Evolutionary conservation across 2,888 invertebrate species (phyloP).

Genomic region (Therioaphis trifolii): DNA sequence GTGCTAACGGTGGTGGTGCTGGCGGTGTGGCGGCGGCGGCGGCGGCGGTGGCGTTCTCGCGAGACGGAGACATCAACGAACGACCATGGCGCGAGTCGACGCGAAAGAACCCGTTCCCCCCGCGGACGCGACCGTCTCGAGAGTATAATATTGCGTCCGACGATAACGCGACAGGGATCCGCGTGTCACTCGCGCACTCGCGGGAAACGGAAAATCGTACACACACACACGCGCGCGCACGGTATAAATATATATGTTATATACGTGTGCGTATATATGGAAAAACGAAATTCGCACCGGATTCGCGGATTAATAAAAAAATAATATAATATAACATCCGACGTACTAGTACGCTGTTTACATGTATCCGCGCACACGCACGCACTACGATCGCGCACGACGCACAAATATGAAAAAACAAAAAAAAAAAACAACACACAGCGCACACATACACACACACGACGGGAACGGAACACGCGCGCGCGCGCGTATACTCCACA

Average conservation of each 20-base stretch:
- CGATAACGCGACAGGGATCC: too few species aligned
- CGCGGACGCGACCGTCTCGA: background rate
- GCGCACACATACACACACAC: background rate
- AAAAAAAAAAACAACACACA: background rate
- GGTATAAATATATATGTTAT: background rate
- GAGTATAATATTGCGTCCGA: too few species aligned
- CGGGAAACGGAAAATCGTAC: background rate
- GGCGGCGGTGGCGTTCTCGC: background rate
- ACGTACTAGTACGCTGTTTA: too few species aligned
- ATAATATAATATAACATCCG: too few species aligned
- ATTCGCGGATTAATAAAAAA: too few species aligned
- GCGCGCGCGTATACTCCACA: conserved; percentile 26
- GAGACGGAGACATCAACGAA: conserved; percentile 56
- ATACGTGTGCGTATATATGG: too few species aligned
- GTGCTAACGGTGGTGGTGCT: background rate
- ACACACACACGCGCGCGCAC: background rate
- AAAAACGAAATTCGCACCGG: too few species aligned
- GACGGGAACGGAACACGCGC: conserved; percentile 2
- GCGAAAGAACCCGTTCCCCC: too few species aligned
- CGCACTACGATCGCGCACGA: too few species aligned
- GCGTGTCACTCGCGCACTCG: background rate
- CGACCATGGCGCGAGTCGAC: background rate
- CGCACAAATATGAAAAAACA: background rate
- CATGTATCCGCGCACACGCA: too few species aligned
- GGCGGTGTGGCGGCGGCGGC: background rate